Percentiles rank a stretch among this genome's conserved stretches.
Conservation (phyloP, 2,888 invertebrate species). For the Eledona agricola region DNA sequence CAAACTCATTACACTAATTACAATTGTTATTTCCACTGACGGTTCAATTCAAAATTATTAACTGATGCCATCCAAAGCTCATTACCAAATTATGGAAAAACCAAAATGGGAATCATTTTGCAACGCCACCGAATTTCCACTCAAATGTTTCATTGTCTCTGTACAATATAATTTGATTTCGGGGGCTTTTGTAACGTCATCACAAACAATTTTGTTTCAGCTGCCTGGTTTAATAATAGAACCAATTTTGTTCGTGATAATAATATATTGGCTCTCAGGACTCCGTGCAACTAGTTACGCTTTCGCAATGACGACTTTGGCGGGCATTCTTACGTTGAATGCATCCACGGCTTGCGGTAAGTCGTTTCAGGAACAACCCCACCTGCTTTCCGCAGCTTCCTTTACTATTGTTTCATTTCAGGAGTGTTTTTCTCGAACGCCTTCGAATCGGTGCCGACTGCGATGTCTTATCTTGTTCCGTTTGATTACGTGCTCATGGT, state of each 20-base stretch:
- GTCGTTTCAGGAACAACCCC: constrained; percentile 12
- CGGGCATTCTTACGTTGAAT: constrained; percentile 82
- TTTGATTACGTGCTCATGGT: constrained; percentile 89
- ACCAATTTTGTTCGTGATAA: constrained; percentile 80
- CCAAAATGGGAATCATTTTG: constrained; percentile 15
- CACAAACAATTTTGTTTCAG: constrained; percentile 62
- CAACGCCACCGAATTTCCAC: constrained; percentile 3
- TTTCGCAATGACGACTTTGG: constrained; percentile 73
- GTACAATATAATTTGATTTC: constrained; percentile 14
- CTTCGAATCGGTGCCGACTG: constrained; percentile 80
- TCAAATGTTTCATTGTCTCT: constrained; percentile 18
- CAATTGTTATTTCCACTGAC: no score
- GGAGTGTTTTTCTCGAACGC: constrained; percentile 86
- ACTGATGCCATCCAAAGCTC: background rate
- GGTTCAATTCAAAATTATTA: constrained; percentile 12
- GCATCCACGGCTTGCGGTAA: constrained; percentile 88
- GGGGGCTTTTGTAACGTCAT: constrained; percentile 12
- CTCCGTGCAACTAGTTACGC: constrained; percentile 73
- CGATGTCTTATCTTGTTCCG: constrained; percentile 85
- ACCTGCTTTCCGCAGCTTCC: constrained; percentile 15
- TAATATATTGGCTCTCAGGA: constrained; percentile 91
- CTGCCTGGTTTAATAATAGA: constrained; percentile 86
- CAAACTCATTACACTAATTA: no score
- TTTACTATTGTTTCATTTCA: constrained; percentile 52
- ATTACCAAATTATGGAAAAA: constrained; percentile 15